Evolutionary conservation across 1,140 invertebrate genomes (phyloP), one percentile per base, ranked within the genome.

Genomic region (Diabrotica undecimpunctata): DNA sequence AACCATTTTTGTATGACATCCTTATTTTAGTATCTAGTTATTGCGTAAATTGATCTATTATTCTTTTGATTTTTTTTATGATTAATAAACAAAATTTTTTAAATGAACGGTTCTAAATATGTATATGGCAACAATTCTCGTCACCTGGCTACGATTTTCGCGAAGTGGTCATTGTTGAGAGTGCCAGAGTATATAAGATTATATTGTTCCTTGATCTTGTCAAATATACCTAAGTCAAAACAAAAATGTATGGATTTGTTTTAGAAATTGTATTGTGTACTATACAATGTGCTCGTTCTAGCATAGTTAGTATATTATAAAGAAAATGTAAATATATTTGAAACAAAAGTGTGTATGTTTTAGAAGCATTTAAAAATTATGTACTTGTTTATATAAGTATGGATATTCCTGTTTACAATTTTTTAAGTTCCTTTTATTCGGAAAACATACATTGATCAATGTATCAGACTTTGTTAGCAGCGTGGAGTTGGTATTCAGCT

Each of bases 231-330:
- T 41, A 7, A 50, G n/a, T 52, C 41, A 13, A 55, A 7, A 62
- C 13, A 25, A 55, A 55, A 41, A 36, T 50, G n/a, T 14, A 14
- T n/a, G 12, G 37, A 50, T 25, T 25, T 25, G 25, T 25, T 25
- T 25, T 25, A 50, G 35, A 52, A 50, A 25, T 51, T 52, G 46
- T 35, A 51, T 25, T 6, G 10, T 61, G 38, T 60, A 60, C 36
- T 64, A 54, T 62, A 62, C 25, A 54, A 55, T 56, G 52, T 62
- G 53, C 61, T 62, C 61, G 61, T 62, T 4, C 13, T 62, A 62
- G 59, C 52, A 12, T 57, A 37, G 55, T 57, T 13, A 54, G 4
- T 46, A 46, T 46, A 46, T 46, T 10, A 10, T 38, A 38, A 36
- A 38, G 38, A 8, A 59, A 12, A 12, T 41, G n/a, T 59, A 36